A percentile compares a stretch with the other conserved stretches of the same genome.
Evolutionary conservation across 1,140 invertebrate species (phyloP).

Genomic region (Phymorhynchus buccinoides): DNA sequence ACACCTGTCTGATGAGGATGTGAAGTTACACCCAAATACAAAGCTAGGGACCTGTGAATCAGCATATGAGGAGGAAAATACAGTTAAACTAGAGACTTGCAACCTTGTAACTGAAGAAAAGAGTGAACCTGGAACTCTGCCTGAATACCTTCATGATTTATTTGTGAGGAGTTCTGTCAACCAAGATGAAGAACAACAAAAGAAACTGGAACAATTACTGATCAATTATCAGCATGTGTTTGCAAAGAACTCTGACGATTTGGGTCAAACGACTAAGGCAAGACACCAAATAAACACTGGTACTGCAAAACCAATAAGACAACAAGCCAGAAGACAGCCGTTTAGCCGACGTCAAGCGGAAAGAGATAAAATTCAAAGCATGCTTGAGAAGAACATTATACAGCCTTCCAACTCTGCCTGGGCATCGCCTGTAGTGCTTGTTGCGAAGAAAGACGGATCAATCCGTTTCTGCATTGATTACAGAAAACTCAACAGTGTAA

Average conservation of each 20-base stretch:
- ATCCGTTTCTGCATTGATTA: no score
- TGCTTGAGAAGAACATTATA: slow-evolving; percentile 46
- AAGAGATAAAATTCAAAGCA: slow-evolving; percentile 42
- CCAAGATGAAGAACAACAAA: background rate
- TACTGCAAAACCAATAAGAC: slow-evolving; percentile 43
- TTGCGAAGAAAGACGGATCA: no score
- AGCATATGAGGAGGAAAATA: background rate
- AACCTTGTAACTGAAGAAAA: background rate
- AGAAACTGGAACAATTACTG: slow-evolving; percentile 1
- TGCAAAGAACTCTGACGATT: slow-evolving; percentile 39
- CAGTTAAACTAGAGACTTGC: background rate
- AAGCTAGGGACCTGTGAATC: slow-evolving; percentile 24
- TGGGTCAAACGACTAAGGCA: slow-evolving; percentile 34
- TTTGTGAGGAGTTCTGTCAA: slow-evolving; percentile 13
- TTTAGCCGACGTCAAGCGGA: slow-evolving; percentile 37
- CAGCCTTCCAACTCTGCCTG: slow-evolving; percentile 43
- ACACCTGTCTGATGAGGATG: slow-evolving; percentile 34
- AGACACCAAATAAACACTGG: slow-evolving; percentile 49
- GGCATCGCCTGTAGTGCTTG: slow-evolving; percentile 43
- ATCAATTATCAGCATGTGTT: slow-evolving; percentile 45
- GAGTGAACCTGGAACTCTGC: background rate
- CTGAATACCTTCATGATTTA: slow-evolving; percentile 39
- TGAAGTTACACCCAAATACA: background rate
- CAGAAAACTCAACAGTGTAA: no score
- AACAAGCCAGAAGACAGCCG: slow-evolving; percentile 44